A percentile compares a stretch with the other conserved stretches of the same genome.
phyloP scores from a whole-genome alignment of 2,113 vertebrate species.

The Rhinogobius similis region DNA sequence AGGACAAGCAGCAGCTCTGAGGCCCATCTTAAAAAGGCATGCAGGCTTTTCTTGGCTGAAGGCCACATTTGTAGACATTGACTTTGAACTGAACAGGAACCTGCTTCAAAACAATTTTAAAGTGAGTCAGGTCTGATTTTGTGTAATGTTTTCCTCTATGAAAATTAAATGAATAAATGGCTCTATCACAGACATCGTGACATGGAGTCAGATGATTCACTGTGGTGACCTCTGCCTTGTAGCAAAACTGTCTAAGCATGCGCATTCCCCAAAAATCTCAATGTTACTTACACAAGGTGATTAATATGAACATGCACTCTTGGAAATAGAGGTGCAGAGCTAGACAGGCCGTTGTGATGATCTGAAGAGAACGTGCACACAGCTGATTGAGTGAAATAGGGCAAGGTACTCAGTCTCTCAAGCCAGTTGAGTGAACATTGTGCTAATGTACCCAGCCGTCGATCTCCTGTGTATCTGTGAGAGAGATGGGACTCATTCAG shows the following conservation, averaged over 20 bases:
- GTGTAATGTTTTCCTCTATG: too few relatives aligned
- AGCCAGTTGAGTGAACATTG: constrained; percentile 69
- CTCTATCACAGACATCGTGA: not conserved
- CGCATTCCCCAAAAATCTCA: constrained; percentile 20
- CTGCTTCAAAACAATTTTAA: too few relatives aligned
- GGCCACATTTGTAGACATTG: too few relatives aligned
- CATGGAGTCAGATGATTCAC: not conserved
- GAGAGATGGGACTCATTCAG: constrained; percentile 44
- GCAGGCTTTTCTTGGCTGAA: too few relatives aligned
- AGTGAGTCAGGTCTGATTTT: too few relatives aligned
- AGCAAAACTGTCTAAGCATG: constrained; percentile 10
- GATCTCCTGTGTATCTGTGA: constrained; percentile 66
- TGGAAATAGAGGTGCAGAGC: constrained; percentile 44
- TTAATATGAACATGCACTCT: constrained; percentile 9
- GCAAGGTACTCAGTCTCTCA: constrained; percentile 64
- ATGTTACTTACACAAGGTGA: constrained; percentile 21
- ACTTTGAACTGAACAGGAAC: too few relatives aligned
- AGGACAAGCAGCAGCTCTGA: too few relatives aligned
- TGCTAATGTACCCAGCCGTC: constrained; percentile 70
- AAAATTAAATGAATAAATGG: not conserved
- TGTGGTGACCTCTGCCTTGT: not conserved
- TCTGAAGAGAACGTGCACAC: constrained; percentile 54
- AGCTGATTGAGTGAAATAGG: constrained; percentile 74
- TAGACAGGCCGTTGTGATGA: constrained; percentile 35
- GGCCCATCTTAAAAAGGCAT: too few relatives aligned